phyloP scores from a whole-genome alignment of 92 coral and sea anemone genomes.

The Siderastrea siderea region DNA sequence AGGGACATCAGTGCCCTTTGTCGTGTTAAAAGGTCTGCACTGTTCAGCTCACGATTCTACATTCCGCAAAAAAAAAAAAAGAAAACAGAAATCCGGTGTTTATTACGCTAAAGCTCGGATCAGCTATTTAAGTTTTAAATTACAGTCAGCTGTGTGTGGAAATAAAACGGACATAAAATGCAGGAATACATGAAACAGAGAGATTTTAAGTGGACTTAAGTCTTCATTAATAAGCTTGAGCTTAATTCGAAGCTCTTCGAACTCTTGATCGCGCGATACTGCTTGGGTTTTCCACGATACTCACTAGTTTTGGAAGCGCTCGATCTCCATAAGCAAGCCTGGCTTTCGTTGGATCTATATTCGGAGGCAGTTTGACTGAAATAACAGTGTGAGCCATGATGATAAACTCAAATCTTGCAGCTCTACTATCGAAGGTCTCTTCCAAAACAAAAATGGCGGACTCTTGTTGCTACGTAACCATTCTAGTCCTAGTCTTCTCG shows the following conservation, averaged over 20 bases:
- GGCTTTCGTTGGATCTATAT: constrained; percentile 93
- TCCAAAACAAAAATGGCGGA: constrained; percentile 84
- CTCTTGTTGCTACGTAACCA: constrained; percentile 80
- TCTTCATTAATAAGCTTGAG: too few species aligned
- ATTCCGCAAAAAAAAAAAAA: neutral
- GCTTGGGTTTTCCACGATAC: constrained; percentile 1
- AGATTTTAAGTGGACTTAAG: too few species aligned
- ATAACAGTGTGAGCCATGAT: constrained; percentile 93
- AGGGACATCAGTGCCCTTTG: constrained; percentile 97
- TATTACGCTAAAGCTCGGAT: neutral
- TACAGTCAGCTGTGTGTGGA: too few species aligned
- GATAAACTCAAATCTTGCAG: neutral
- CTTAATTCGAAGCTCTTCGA: neutral
- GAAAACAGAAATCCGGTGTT: neutral
- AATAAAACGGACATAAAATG: too few species aligned
- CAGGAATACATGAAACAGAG: neutral
- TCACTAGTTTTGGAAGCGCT: constrained; percentile 95
- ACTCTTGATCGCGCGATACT: neutral
- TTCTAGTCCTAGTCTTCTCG: neutral
- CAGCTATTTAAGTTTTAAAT: too few species aligned
- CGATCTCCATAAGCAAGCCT: constrained; percentile 95
- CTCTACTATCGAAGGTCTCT: neutral
- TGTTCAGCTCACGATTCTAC: constrained; percentile 92
- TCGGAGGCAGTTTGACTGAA: constrained; percentile 91
- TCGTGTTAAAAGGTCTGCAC: constrained; percentile 81